Evolutionary conservation across 2,113 vertebrate genomes (phyloP).

Genomic region (Martes martes): DNA sequence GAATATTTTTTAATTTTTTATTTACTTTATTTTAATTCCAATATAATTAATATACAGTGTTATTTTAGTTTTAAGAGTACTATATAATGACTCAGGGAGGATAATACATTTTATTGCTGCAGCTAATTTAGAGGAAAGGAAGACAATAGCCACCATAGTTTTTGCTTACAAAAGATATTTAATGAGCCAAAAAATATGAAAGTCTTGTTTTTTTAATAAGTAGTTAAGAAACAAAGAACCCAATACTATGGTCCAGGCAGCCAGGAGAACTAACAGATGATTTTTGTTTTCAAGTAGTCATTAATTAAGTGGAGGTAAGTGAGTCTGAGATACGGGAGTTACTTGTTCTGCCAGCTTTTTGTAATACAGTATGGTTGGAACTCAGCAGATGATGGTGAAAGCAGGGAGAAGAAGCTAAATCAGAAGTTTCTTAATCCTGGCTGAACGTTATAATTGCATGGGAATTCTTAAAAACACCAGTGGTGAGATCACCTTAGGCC

Average conservation of each 20-base stretch:
- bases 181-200: not conserved
- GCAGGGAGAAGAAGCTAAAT: not conserved
- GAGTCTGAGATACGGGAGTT: not conserved
- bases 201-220: not conserved
- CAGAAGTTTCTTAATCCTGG: not conserved
- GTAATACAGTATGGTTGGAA: not conserved
- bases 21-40: not conserved
- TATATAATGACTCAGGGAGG: not conserved
- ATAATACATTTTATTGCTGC: not conserved
- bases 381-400: not conserved
- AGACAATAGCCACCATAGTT: not conserved
- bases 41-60: not conserved
- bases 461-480: not conserved
- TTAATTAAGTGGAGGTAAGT: not conserved
- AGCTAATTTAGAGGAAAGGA: not conserved
- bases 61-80: not conserved
- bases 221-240: not conserved
- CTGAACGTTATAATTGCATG: not conserved
- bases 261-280: not conserved
- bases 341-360: not conserved
- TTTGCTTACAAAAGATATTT: not conserved
- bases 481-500: not conserved
- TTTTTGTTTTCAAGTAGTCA: slow-evolving; percentile 16
- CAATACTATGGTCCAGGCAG: not conserved
- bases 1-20: not conserved